Base-by-base conservation (phyloP, 2,888 invertebrate genomes). In the Euplagia quadripunctaria region DNA sequence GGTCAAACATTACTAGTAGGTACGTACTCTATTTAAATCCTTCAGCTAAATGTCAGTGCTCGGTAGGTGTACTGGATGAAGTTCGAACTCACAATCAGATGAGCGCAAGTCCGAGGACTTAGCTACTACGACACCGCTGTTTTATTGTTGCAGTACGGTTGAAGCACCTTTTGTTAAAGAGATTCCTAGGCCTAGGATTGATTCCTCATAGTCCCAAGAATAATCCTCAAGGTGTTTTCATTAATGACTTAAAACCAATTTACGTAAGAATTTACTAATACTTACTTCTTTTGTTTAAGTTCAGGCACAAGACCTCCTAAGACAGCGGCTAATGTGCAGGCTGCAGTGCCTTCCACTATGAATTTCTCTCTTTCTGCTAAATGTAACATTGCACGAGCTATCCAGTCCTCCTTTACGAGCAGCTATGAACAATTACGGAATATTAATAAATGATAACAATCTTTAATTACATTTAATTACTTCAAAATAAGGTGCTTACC, bases 331-430 rank as follows among this genome's bases (percentile, higher is more conserved):
- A 99, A 91, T 0, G 98, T 97, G n/a, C 97, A 96, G 0, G 98
- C 99, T 0, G 98, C 99, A 17, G 98, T 98, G 0, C 98, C 99
- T 92, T 99, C 99, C 0, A 98, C 98, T 4, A 99, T 97, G 78
- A 97, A 97, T 86, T 98, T 98, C 90, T 98, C 98, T 80, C 97
- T 94, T 90, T 98, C 98, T 1, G 98, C 96, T 75, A 98, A 91
- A 77, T 98, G 96, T 71, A 98, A 92, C 71, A 98, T 98, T 6
- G 98, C 97, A 78, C 98, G 96, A 0, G 98, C 97, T 82, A 98
- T 97, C 97, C 97, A 97, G 87, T 98, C 98, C 90, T 98, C 98
- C 87, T 97, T 97, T 0, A 98, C 98, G 46, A 98, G 96, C 70
- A 98, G 93, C 96, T 97, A 84, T 11, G 77, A 79, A 73, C 58